Evolutionary conservation across 2,113 vertebrate species (phyloP).

Genomic region (Campylorhamphus procurvoides): DNA sequence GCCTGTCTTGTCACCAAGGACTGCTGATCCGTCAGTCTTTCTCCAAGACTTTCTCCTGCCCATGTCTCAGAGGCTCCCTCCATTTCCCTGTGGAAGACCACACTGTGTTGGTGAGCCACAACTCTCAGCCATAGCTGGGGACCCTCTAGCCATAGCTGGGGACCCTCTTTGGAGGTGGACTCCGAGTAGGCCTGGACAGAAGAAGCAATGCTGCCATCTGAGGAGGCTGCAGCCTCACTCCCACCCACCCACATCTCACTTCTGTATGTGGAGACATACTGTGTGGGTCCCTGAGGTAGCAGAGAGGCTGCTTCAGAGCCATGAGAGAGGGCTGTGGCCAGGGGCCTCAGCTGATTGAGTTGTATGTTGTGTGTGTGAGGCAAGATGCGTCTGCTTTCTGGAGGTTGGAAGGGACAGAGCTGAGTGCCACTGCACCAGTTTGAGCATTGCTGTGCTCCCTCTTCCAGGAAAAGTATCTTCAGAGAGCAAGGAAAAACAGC

Average conservation of each 20-base stretch:
- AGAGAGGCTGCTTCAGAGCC: neutral
- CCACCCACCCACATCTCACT: neutral
- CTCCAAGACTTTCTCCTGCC: neutral
- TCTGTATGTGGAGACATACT: neutral
- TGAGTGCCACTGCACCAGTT: neutral
- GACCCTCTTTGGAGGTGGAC: neutral
- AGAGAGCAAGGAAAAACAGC: neutral
- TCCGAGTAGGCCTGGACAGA: neutral
- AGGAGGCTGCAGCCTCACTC: neutral
- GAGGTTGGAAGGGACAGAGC: neutral
- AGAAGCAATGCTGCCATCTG: neutral
- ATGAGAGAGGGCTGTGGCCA: neutral
- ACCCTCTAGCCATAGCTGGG: neutral
- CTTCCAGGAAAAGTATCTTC: neutral
- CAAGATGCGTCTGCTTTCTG: neutral
- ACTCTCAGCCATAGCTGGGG: neutral
- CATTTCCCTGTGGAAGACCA: neutral
- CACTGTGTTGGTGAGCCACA: accelerated
- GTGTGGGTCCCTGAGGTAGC: neutral
- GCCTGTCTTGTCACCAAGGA: neutral
- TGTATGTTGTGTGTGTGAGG: neutral
- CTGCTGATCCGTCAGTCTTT: neutral
- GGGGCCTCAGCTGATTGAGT: neutral
- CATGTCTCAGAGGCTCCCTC: neutral
- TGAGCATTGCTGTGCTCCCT: accelerated